Evolutionary conservation across 1,140 invertebrate genomes (phyloP), one percentile per base, ranked within the genome.

Genomic region (Ptiloglossa arizonensis): DNA sequence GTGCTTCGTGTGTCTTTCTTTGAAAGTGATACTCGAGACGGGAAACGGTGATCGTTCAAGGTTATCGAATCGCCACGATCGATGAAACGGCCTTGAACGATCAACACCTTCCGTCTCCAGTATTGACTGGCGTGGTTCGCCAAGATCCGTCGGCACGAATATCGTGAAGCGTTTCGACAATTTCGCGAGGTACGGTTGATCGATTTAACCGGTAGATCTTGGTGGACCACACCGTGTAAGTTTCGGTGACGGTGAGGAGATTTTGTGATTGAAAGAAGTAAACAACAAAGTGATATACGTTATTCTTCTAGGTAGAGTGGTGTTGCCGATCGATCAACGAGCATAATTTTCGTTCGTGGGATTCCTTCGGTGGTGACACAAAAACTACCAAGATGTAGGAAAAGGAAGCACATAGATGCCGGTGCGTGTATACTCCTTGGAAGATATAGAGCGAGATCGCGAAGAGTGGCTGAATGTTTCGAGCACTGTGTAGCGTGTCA

Each of bases 381-480:
- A 35, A 73, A 41, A n/a, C 48, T 54, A 54, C 11, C 22, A 11
- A 41, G 19, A 59, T 29, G 19, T 67, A 17, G 5, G 22, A 17
- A 46, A 27, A 32, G 63, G n/a, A 67, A 74, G 63, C 62, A 64
- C 46, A 52, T n/a, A 38, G 17, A 72, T 48, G 60, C 46, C 54
- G n/a, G 32, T 54, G 54, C 70, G 35, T 38, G 71, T 73, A 15
- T 41, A 41, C 41, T 13, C 41, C 2, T 41, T 13, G 41, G 41
- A 41, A 41, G 41, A 41, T 41, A 11, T 11, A 41, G 9, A 41
- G 41, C 41, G 41, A 41, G 41, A 11, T 1, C 11, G 11, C 8
- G 41, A 41, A 41, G 11, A 13, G 41, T 1, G 13, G 38, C 38
- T 41, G 5, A 35, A 41, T n/a, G n/a, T n/a, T n/a, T n/a, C n/a